Evolutionary conservation across 1,140 invertebrate genomes (phyloP).

Genomic region (Adelges cooleyi): DNA sequence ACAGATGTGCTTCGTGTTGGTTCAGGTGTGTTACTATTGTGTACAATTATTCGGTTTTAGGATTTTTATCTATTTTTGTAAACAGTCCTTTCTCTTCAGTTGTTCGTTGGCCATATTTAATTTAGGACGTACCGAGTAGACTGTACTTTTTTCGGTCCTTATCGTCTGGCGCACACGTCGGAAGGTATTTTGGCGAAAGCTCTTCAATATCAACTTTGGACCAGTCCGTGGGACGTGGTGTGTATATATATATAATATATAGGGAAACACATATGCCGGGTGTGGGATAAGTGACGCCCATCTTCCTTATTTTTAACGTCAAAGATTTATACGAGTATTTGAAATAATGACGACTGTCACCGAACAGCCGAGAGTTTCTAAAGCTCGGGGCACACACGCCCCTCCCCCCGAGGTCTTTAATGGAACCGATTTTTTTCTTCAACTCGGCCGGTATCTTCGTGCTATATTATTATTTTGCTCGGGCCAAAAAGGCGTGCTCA

Average conservation of each 20-base stretch:
- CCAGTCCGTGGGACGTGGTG: neutral
- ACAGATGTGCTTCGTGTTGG: too few species aligned
- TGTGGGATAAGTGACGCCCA: too few species aligned
- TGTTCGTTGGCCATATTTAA: too few species aligned
- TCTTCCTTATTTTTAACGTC: conserved; percentile 17
- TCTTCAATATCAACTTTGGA: neutral
- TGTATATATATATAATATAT: neutral
- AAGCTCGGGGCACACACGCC: neutral
- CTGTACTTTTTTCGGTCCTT: too few species aligned
- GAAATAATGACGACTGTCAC: conserved; percentile 28
- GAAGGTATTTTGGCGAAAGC: neutral
- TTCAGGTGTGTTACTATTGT: too few species aligned
- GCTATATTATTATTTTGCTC: neutral
- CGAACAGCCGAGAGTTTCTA: neutral
- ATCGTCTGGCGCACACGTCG: too few species aligned
- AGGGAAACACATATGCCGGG: too few species aligned
- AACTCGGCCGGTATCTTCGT: conserved; percentile 2
- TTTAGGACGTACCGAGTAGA: too few species aligned
- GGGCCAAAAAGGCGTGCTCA: too few species aligned
- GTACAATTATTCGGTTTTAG: too few species aligned
- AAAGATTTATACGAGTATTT: conserved; percentile 27
- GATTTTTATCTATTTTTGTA: too few species aligned
- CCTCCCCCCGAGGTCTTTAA: conserved; percentile 9
- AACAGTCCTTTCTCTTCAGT: too few species aligned
- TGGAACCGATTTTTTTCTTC: conserved; percentile 28